Conservation (phyloP, 2,113 vertebrate species). For the Rattus rattus region DNA sequence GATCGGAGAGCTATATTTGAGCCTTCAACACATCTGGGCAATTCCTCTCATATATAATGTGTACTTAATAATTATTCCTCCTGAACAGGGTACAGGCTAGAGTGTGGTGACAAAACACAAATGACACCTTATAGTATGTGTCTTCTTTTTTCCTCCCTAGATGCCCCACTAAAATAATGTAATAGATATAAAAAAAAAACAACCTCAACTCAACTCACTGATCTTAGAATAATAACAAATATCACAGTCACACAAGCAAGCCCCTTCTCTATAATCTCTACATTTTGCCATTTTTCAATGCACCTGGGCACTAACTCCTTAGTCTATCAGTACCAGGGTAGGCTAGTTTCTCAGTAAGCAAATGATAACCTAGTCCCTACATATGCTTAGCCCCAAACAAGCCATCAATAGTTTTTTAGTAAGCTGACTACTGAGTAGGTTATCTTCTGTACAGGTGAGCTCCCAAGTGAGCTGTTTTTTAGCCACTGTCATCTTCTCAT, state of each 20-base stretch:
- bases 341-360: neutral
- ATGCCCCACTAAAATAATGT: neutral
- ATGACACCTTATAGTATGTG: neutral
- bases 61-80: neutral
- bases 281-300: neutral
- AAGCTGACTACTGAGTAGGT: neutral
- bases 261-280: neutral
- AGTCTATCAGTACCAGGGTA: neutral
- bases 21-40: neutral
- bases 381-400: neutral
- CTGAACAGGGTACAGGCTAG: rapidly evolving
- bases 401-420: neutral
- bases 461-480: neutral
- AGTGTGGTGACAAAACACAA: rapidly evolving
- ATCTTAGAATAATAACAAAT: neutral
- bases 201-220: neutral
- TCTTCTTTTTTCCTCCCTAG: neutral
- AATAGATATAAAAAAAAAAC: neutral
- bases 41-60: neutral
- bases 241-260: neutral
- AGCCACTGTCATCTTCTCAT: neutral
- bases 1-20: neutral
- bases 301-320: neutral
- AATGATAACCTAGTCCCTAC: neutral
- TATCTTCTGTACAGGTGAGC: neutral